Evolutionary conservation across 2,888 invertebrate species (phyloP).

Genomic region (Drosophila dives): DNA sequence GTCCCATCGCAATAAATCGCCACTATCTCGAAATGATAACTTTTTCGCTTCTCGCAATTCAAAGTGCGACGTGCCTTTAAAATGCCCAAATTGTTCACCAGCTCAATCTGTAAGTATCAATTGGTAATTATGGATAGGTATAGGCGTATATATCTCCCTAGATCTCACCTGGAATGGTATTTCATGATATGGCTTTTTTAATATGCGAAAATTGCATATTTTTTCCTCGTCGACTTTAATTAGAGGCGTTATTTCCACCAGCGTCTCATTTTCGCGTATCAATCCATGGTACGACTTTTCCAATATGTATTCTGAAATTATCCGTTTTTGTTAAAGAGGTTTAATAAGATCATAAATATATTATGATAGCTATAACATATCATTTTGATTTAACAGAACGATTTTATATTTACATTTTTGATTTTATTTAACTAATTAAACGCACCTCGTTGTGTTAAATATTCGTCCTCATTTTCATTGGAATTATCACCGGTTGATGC

Average conservation of each 20-base stretch:
- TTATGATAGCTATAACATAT: background rate
- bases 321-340: background rate
- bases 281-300: constrained; percentile 96
- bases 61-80: constrained; percentile 92
- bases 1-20: constrained; percentile 96
- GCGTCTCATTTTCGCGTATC: constrained; percentile 95
- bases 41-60: constrained; percentile 96
- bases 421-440: constrained; percentile 1
- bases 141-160: background rate
- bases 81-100: constrained; percentile 91
- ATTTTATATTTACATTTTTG: background rate
- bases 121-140: background rate
- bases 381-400: background rate
- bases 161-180: constrained; percentile 93
- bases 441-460: constrained; percentile 82
- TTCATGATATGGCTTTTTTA: constrained; percentile 96
- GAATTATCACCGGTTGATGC: constrained; percentile 53
- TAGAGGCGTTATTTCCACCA: constrained; percentile 96
- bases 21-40: constrained; percentile 98
- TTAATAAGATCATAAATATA: background rate
- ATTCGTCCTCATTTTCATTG: constrained; percentile 83
- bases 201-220: constrained; percentile 95
- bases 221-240: constrained; percentile 93
- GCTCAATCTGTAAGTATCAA: constrained; percentile 86
- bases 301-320: constrained; percentile 85